phyloP scores from a whole-genome alignment of 92 coral and sea anemone genomes.

The Epizoanthus illoricatus region DNA sequence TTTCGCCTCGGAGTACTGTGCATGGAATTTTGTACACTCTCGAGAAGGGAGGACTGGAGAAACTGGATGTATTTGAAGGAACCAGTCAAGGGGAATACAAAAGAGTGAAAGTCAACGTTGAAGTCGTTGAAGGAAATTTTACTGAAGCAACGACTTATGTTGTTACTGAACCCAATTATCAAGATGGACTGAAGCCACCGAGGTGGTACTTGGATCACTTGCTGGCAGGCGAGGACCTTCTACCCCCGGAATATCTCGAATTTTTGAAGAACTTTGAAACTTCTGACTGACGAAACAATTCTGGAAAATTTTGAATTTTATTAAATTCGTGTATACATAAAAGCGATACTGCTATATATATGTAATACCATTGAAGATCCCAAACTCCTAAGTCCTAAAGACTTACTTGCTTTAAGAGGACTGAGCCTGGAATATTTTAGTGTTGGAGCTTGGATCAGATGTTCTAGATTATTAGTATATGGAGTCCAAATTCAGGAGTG shows the following conservation, averaged over 20 bases:
- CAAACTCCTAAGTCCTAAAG: too few relatives aligned
- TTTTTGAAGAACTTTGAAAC: slow-evolving; percentile 58
- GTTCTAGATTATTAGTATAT: too few relatives aligned
- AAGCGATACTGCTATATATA: too few relatives aligned
- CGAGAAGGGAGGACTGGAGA: slow-evolving; percentile 71
- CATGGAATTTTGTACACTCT: slow-evolving; percentile 74
- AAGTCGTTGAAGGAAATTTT: slow-evolving; percentile 44
- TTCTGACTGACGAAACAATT: slow-evolving; percentile 25
- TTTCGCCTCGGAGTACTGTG: slow-evolving; percentile 53
- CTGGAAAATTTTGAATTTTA: not conserved
- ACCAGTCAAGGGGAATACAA: slow-evolving; percentile 62
- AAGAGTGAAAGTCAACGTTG: slow-evolving; percentile 53
- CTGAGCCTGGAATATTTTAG: too few relatives aligned
- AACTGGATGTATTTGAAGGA: slow-evolving; percentile 75
- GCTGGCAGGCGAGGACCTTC: slow-evolving; percentile 64
- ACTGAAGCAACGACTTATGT: slow-evolving; percentile 62
- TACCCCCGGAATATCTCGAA: slow-evolving; percentile 59
- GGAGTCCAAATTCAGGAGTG: too few relatives aligned
- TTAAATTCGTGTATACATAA: too few relatives aligned
- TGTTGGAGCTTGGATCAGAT: too few relatives aligned
- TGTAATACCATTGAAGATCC: too few relatives aligned
- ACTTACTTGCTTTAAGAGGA: too few relatives aligned
- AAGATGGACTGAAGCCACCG: slow-evolving; percentile 63
- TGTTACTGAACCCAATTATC: slow-evolving; percentile 46
- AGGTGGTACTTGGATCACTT: slow-evolving; percentile 63